Percentiles rank a stretch among this genome's conserved stretches.
These are phyloP conservation scores for Homalodisca vitripennis DNA, from an alignment of 1,140 invertebrate genomes.

Conservation along the genomic window DNA sequence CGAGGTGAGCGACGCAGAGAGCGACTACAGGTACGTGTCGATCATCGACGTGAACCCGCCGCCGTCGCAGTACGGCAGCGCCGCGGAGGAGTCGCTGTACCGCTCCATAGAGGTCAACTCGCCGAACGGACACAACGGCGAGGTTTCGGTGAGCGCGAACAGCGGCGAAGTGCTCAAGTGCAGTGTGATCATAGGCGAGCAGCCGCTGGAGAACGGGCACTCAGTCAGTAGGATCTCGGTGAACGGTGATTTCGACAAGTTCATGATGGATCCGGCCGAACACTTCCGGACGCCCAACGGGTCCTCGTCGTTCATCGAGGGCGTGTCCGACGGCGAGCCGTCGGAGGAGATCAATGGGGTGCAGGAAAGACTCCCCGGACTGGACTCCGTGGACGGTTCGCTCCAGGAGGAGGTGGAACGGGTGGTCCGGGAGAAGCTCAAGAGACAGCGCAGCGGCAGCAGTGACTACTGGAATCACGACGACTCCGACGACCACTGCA, in stretches of 20 bases:
- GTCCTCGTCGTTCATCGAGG: not conserved
- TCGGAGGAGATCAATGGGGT: not conserved
- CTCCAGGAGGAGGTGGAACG: slow-evolving; percentile 28
- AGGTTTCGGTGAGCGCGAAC: no score
- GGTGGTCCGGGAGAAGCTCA: slow-evolving; percentile 16
- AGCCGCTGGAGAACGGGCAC: not conserved
- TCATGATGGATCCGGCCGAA: no score
- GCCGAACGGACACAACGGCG: no score
- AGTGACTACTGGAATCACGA: slow-evolving; percentile 30
- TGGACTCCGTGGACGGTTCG: not conserved
- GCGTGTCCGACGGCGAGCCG: not conserved
- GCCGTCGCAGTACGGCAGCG: not conserved
- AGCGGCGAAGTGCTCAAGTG: not conserved
- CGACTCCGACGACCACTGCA: slow-evolving; percentile 37
- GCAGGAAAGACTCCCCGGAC: not conserved
- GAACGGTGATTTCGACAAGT: not conserved
- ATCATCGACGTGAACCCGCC: slow-evolving; percentile 21
- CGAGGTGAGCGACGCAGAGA: not conserved
- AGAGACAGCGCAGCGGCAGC: slow-evolving; percentile 25
- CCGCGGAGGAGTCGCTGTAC: not conserved
- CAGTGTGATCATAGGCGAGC: not conserved
- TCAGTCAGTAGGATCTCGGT: slow-evolving; percentile 1
- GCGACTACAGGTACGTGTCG: slow-evolving; percentile 27
- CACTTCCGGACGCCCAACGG: not conserved
- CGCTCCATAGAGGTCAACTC: not conserved